A percentile compares a stretch with the other conserved stretches of the same genome.
Evolutionary conservation across 2,888 invertebrate genomes (phyloP).

Genomic region (Spisula solida): DNA sequence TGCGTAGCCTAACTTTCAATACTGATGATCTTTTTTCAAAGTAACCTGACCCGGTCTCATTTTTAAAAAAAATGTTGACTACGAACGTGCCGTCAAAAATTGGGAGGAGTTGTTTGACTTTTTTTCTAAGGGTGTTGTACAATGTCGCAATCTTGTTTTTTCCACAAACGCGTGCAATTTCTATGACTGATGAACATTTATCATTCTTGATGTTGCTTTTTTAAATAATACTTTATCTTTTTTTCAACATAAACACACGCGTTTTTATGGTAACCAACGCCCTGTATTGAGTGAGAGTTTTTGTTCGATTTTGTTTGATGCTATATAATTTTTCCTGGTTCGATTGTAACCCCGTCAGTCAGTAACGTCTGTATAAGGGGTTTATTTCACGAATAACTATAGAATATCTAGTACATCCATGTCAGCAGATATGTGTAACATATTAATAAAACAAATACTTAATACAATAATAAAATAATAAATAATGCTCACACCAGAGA

Average conservation of each 20-base stretch:
- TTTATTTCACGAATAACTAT: too few relatives aligned
- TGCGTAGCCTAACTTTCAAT: background rate
- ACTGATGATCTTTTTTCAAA: background rate
- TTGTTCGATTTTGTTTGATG: too few relatives aligned
- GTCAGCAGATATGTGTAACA: too few relatives aligned
- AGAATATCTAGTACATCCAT: too few relatives aligned
- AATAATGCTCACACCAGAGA: too few relatives aligned
- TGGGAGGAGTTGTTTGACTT: conserved; percentile 12
- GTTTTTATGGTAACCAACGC: too few relatives aligned
- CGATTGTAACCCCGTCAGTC: too few relatives aligned
- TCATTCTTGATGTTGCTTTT: conserved; percentile 5
- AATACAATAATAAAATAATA: too few relatives aligned
- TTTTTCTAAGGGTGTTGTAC: background rate
- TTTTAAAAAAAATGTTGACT: background rate
- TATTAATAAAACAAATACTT: too few relatives aligned
- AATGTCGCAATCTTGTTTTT: background rate
- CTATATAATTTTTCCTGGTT: too few relatives aligned
- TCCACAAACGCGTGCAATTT: conserved; percentile 5
- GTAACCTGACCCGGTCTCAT: background rate
- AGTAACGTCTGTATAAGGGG: too few relatives aligned
- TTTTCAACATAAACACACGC: background rate
- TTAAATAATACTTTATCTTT: conserved; percentile 2
- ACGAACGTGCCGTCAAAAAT: background rate
- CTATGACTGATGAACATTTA: background rate
- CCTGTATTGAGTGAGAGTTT: too few relatives aligned